Base-by-base conservation (phyloP, 2,888 invertebrate species). In the Helobdella robusta region DNA sequence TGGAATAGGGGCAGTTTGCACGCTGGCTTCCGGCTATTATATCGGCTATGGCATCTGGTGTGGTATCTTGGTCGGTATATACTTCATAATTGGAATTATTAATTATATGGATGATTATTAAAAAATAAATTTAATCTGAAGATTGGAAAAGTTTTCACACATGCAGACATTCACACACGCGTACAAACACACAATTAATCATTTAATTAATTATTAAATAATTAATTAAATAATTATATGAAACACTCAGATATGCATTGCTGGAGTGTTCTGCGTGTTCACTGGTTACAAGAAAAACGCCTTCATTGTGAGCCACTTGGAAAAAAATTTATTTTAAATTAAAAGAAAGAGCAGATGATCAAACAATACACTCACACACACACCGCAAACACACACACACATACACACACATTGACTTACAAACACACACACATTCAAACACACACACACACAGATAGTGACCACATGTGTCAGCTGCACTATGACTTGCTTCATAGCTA, bases 31-130 rank as follows among this genome's bases (percentile, higher is more conserved):
- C 5, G 65, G 50, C 2, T 59, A 60, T 15, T 65, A 59, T n/a
- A 65, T 65, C n/a, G 65, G 40, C n/a, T 65, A 65, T 48, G 65
- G 65, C 20, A 65, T 65, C 20, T 65, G 65, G 65, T 65, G 65
- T 32, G 65, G 65, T 44, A 60, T 65, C 30, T 34, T 65, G 65
- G 65, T 65, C 20, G 36, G 60, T 28, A 36, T 59, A 8, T 15
- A 58, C 32, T 6, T 58, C 32, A n/a, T n/a, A n/a, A n/a, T n/a
- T n/a, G n/a, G n/a, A n/a, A n/a, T n/a, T n/a, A n/a, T n/a, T n/a
- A n/a, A n/a, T n/a, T n/a, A n/a, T n/a, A n/a, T n/a, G n/a, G n/a
- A n/a, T n/a, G n/a, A n/a, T n/a, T n/a, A n/a, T n/a, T n/a, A n/a
- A n/a, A n/a, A n/a, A n/a, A n/a, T n/a, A n/a, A n/a, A 40, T 40